These are phyloP conservation scores for Hippolais icterina DNA, from an alignment of 2,113 vertebrate genomes.

Conservation along the genomic window DNA sequence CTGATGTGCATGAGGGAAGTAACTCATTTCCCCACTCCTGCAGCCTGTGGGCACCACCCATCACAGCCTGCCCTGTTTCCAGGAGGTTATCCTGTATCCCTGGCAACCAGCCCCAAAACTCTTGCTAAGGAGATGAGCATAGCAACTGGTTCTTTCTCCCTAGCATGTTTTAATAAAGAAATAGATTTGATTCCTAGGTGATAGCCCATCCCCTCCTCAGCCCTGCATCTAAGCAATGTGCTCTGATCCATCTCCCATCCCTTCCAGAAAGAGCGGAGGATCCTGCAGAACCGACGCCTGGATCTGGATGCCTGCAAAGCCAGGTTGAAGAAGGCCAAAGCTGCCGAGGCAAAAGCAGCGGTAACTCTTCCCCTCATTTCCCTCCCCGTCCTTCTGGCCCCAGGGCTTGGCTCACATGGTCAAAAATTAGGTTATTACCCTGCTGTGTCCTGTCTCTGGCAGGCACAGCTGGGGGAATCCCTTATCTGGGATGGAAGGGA, in stretches of 20 bases:
- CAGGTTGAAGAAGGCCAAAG: slow-evolving; percentile 92
- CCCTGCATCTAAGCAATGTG: not conserved
- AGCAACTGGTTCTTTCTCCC: not conserved
- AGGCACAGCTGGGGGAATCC: not conserved
- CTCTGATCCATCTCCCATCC: not conserved
- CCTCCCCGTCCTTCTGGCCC: not conserved
- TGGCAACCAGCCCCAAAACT: not conserved
- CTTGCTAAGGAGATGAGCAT: not conserved
- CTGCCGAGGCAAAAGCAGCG: slow-evolving; percentile 91
- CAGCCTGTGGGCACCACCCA: not conserved
- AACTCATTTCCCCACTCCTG: not conserved
- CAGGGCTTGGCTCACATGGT: not conserved
- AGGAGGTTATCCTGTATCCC: not conserved
- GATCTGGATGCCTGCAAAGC: slow-evolving; percentile 96
- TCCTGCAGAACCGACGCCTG: slow-evolving; percentile 91
- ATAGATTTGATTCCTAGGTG: not conserved
- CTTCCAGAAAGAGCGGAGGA: slow-evolving; percentile 87
- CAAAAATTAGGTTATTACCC: not conserved
- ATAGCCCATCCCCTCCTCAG: not conserved
- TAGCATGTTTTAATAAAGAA: not conserved
- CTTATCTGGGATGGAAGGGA: not conserved
- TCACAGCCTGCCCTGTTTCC: not conserved
- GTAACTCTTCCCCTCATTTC: slow-evolving; percentile 71
- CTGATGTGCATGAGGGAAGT: not conserved
- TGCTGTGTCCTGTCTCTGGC: not conserved